Evolutionary conservation across 1,140 invertebrate genomes (phyloP).

Genomic region (Conopomorpha cramerella): DNA sequence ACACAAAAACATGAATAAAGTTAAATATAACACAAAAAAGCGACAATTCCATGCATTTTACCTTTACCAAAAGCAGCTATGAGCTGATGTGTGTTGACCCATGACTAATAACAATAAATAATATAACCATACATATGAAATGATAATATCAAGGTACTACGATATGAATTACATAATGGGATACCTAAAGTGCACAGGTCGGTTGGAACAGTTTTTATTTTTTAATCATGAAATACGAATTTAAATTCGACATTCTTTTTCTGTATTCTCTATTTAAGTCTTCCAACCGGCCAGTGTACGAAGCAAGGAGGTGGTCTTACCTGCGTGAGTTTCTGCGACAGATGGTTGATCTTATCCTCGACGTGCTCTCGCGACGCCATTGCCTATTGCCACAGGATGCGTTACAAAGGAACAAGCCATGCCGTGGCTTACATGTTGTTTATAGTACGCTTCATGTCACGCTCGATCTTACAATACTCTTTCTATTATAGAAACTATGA

Average conservation of each 20-base stretch:
- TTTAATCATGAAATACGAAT: no score
- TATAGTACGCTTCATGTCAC: no score
- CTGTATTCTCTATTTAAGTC: no score
- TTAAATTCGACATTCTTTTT: no score
- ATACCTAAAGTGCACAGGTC: constrained; percentile 16
- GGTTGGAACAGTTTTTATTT: no score
- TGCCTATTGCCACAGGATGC: constrained; percentile 59
- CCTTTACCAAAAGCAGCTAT: constrained; percentile 43
- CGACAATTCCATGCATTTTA: constrained; percentile 43
- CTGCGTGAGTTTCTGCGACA: constrained; percentile 68
- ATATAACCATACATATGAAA: no score
- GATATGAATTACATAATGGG: constrained; percentile 13
- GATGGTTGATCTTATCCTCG: constrained; percentile 69
- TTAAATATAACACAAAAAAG: constrained; percentile 9
- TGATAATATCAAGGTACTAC: no score
- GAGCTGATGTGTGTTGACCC: constrained; percentile 11
- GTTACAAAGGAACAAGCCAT: constrained; percentile 38
- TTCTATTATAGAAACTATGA: no score
- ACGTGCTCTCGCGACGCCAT: constrained; percentile 67
- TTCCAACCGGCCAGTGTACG: no score
- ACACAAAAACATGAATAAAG: neutral
- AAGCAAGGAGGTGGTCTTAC: no score
- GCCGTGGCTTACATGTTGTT: no score
- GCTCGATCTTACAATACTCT: no score
- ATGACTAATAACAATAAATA: neutral